Evolutionary conservation across 2,888 invertebrate genomes (phyloP).

Genomic region (Pteria penguin): DNA sequence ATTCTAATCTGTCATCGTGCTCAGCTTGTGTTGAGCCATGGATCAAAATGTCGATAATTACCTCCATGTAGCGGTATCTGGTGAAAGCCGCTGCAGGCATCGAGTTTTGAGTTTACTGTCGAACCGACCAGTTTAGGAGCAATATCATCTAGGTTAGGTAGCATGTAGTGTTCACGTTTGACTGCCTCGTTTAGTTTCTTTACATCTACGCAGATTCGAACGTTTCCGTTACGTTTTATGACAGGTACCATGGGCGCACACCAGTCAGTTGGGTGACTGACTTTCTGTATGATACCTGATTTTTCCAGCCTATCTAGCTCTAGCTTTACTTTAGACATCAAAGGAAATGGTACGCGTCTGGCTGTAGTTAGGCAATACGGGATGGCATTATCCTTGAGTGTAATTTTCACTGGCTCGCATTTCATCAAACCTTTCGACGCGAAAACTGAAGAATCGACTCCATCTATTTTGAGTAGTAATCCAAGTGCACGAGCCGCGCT

Average conservation of each 20-base stretch:
- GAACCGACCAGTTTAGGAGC: conserved; percentile 37
- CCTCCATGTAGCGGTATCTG: conserved; percentile 37
- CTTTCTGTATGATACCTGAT: conserved; percentile 11
- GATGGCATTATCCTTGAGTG: conserved; percentile 8
- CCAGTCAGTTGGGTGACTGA: conserved; percentile 9
- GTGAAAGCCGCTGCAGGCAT: conserved; percentile 41
- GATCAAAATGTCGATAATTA: conserved; percentile 5
- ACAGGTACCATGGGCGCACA: conserved; percentile 20
- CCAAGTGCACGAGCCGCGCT: conserved; percentile 2
- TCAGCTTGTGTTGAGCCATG: too few relatives aligned
- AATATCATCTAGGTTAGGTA: conserved; percentile 43
- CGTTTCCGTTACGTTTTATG: conserved; percentile 6
- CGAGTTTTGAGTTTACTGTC: conserved; percentile 37
- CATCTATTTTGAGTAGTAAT: conserved; percentile 1
- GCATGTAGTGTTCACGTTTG: conserved; percentile 42
- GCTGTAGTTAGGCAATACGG: conserved; percentile 19
- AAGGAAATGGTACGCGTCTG: conserved; percentile 17
- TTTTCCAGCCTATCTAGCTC: conserved; percentile 21
- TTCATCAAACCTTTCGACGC: conserved; percentile 21
- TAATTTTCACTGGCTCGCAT: conserved; percentile 34
- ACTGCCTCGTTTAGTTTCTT: conserved; percentile 37
- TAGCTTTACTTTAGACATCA: conserved; percentile 12
- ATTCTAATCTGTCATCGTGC: not conserved
- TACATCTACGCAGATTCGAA: conserved; percentile 45
- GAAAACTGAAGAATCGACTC: conserved; percentile 9